phyloP scores from a whole-genome alignment of 2,113 vertebrate genomes.

The Pygoscelis adeliae region DNA sequence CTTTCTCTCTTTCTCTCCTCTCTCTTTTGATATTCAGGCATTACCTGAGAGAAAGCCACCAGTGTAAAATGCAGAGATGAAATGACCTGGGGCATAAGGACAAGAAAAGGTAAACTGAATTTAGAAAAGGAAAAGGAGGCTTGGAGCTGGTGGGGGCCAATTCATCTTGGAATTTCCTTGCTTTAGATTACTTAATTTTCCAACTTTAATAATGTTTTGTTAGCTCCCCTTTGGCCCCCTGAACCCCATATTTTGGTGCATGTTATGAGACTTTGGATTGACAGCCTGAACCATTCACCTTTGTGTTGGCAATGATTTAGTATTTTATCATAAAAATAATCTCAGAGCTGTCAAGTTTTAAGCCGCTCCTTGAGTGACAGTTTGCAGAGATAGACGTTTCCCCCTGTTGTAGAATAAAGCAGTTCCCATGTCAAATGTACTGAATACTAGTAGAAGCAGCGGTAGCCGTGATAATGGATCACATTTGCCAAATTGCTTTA shows the following conservation, averaged over 20 bases:
- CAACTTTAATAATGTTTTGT: background rate
- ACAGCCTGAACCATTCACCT: conserved; percentile 47
- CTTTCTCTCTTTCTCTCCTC: background rate
- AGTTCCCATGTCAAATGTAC: background rate
- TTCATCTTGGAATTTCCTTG: conserved; percentile 3
- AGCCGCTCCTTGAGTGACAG: conserved; percentile 10
- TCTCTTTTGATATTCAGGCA: background rate
- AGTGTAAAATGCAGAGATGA: background rate
- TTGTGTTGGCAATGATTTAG: conserved; percentile 30
- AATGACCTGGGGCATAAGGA: background rate
- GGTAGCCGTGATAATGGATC: background rate
- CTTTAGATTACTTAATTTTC: conserved; percentile 3
- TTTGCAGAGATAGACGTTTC: conserved; percentile 24
- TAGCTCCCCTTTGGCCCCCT: background rate
- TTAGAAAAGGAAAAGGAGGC: background rate
- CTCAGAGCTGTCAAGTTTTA: conserved; percentile 26
- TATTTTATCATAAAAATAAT: conserved; percentile 54
- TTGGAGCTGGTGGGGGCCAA: background rate
- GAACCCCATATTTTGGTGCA: background rate
- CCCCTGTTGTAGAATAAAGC: background rate
- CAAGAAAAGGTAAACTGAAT: background rate
- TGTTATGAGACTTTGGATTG: background rate
- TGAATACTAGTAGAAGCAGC: background rate
- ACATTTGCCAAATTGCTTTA: background rate
- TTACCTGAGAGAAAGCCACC: background rate